Evolutionary conservation across 1,140 invertebrate genomes (phyloP).

Genomic region (Druon quercuslanigerum): DNA sequence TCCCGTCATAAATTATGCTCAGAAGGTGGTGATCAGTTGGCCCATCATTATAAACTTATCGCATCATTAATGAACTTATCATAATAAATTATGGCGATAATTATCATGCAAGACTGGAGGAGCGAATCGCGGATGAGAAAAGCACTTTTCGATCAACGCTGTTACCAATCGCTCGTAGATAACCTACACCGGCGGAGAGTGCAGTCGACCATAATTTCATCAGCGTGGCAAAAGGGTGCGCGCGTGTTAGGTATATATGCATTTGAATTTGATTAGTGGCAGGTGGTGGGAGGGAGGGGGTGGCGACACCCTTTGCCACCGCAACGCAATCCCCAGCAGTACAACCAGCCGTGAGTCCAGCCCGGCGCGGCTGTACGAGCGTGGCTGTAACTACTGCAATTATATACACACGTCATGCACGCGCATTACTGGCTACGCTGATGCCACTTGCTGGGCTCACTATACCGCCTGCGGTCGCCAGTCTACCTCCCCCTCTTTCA

Average conservation of each 20-base stretch:
- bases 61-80: slow-evolving; percentile 8
- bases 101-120: background rate
- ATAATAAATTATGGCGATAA: slow-evolving; percentile 11
- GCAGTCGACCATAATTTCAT: slow-evolving; percentile 71
- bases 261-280: slow-evolving; percentile 68
- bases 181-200: slow-evolving; percentile 56
- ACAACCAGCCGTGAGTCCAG: slow-evolving; percentile 37
- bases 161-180: slow-evolving; percentile 50
- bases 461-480: slow-evolving; percentile 55
- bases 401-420: slow-evolving; percentile 71
- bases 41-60: slow-evolving; percentile 5
- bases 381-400: slow-evolving; percentile 68
- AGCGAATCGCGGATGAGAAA: slow-evolving; percentile 4
- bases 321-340: slow-evolving; percentile 58
- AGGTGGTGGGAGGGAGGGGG: slow-evolving; percentile 51
- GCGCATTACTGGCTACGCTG: slow-evolving; percentile 51
- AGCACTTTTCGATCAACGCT: slow-evolving; percentile 26
- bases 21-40: background rate
- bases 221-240: slow-evolving; percentile 58
- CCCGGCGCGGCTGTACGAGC: slow-evolving; percentile 56
- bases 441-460: slow-evolving; percentile 58
- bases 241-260: slow-evolving; percentile 61
- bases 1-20: background rate
- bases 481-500: slow-evolving; percentile 34
- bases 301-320: slow-evolving; percentile 68